Percentiles rank a stretch among this genome's conserved stretches.
Conservation (phyloP, 2,888 invertebrate species). For the Leptogaster cylindrica region DNA sequence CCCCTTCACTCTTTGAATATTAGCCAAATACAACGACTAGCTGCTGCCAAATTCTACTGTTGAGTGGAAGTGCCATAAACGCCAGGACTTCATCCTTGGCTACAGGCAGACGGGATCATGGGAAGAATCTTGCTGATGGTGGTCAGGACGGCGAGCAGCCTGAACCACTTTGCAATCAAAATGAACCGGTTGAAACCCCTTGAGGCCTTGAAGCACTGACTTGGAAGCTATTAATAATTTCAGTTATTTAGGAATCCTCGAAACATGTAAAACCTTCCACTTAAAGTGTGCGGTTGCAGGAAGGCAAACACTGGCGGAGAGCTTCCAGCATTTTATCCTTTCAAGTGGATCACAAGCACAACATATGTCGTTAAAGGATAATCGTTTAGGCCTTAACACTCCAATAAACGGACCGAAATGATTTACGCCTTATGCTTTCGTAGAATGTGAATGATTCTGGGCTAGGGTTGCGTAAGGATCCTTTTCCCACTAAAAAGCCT, state of each 20-base stretch:
- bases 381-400: slow-evolving; percentile 14
- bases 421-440: slow-evolving; percentile 22
- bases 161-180: slow-evolving; percentile 9
- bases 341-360: slow-evolving; percentile 7
- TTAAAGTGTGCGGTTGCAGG: background rate
- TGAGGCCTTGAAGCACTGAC: background rate
- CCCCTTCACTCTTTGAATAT: background rate
- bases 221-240: slow-evolving; percentile 33
- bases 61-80: too few species aligned
- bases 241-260: slow-evolving; percentile 1
- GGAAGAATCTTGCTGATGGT: background rate
- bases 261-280: slow-evolving; percentile 1
- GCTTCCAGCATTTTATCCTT: slow-evolving; percentile 16
- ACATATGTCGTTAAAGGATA: slow-evolving; percentile 19
- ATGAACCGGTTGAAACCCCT: background rate
- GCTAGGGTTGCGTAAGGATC: background rate
- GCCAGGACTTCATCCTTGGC: background rate
- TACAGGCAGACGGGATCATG: background rate
- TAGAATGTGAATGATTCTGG: slow-evolving; percentile 6
- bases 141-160: background rate
- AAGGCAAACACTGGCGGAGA: background rate
- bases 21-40: background rate
- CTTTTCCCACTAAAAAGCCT: background rate
- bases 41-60: background rate
- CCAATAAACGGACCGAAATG: slow-evolving; percentile 29